Percentiles rank a stretch among this genome's conserved stretches.
Conservation (phyloP, 2,797 vertebrate species). For the Neostethus bicornis region DNA sequence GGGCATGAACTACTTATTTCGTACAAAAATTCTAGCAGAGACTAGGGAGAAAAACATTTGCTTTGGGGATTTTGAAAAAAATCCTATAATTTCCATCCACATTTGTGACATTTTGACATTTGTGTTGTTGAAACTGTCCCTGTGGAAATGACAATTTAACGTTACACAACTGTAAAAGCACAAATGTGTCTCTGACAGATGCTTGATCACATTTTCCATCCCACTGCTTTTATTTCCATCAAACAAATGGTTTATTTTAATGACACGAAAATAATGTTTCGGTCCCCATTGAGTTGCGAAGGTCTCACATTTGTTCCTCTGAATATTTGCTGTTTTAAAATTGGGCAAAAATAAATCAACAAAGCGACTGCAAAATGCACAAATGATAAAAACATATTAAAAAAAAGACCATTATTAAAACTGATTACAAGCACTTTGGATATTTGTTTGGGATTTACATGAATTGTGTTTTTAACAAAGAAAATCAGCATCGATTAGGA, state of each 20-base stretch:
- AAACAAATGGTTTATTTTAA: background rate
- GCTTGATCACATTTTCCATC: background rate
- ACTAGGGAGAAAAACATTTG: background rate
- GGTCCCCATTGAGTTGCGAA: background rate
- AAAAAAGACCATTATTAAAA: no score
- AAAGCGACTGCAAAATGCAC: accelerated
- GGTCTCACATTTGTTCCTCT: background rate
- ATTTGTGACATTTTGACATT: no score
- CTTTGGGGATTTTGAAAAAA: no score
- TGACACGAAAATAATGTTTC: background rate
- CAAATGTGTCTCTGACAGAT: background rate
- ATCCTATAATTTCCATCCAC: slow-evolving; percentile 48
- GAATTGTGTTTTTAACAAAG: no score
- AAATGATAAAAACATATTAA: background rate
- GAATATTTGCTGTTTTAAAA: slow-evolving; percentile 73
- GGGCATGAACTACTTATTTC: no score
- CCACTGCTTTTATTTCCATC: background rate
- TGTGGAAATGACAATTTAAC: slow-evolving; percentile 39
- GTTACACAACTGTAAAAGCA: background rate
- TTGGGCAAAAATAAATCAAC: slow-evolving; percentile 78
- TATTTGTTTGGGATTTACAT: no score
- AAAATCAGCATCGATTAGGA: no score
- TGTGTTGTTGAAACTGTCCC: slow-evolving; percentile 71
- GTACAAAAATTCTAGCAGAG: no score
- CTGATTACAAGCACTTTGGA: no score